phyloP scores from a whole-genome alignment of 1,140 invertebrate genomes.

The Drosophila pachea region DNA sequence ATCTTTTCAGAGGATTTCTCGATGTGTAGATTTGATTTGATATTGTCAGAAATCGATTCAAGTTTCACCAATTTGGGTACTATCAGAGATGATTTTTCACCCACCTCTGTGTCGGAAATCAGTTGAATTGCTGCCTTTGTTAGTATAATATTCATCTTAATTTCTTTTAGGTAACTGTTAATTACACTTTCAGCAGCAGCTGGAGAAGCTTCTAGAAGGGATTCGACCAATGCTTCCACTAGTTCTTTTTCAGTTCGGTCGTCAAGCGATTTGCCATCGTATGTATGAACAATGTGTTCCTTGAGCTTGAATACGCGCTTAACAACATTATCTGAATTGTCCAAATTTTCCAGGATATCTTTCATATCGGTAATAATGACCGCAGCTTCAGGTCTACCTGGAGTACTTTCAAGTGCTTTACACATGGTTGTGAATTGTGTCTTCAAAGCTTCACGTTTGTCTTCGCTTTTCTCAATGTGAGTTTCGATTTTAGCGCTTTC shows the following conservation, averaged over 20 bases:
- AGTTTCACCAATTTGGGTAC: conserved; percentile 54
- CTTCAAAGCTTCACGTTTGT: conserved; percentile 4
- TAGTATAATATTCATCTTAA: conserved; percentile 55
- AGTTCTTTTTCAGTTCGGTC: conserved; percentile 29
- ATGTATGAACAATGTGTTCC: conserved; percentile 74
- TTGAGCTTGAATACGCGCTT: conserved; percentile 65
- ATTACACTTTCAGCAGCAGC: conserved; percentile 39
- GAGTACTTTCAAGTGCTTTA: conserved; percentile 4
- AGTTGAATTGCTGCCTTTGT: conserved; percentile 49
- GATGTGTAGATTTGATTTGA: conserved; percentile 29
- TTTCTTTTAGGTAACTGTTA: conserved; percentile 44
- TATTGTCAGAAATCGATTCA: conserved; percentile 49
- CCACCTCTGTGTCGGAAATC: conserved; percentile 51
- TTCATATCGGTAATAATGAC: conserved; percentile 26
- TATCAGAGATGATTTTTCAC: conserved; percentile 49
- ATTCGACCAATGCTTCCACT: conserved; percentile 56
- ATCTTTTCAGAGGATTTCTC: conserved; percentile 64
- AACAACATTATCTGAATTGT: conserved; percentile 34
- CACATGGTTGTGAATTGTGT: conserved; percentile 9
- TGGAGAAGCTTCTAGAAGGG: conserved; percentile 42
- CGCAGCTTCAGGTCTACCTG: conserved; percentile 3
- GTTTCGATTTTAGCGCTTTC: conserved; percentile 20
- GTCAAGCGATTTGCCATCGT: conserved; percentile 45
- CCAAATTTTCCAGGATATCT: conserved; percentile 44
- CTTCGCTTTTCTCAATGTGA: conserved; percentile 8